These are phyloP conservation scores for Anguilla obscura DNA, from an alignment of 2,797 vertebrate species.

Conservation along the genomic window DNA sequence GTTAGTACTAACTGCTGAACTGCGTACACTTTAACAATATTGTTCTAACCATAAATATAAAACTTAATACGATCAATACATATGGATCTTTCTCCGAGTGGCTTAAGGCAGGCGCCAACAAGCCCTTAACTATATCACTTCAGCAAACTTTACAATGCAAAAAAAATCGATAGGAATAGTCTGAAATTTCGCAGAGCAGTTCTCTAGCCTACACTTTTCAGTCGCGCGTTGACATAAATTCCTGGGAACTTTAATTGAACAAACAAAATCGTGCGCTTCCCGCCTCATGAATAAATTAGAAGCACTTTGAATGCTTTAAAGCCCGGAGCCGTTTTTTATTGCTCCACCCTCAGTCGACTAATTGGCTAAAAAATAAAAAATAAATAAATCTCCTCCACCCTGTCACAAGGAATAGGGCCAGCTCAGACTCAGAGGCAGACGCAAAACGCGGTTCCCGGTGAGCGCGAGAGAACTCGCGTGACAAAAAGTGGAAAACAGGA, in stretches of 20 bases:
- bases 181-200: neutral
- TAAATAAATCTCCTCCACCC: neutral
- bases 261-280: slow-evolving; percentile 26
- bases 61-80: neutral
- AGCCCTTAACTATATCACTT: neutral
- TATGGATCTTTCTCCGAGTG: neutral
- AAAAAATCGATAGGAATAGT: slow-evolving; percentile 9
- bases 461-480: slow-evolving; percentile 54
- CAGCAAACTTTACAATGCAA: neutral
- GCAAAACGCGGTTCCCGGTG: slow-evolving; percentile 32
- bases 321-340: slow-evolving; percentile 33
- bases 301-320: slow-evolving; percentile 37
- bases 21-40: neutral
- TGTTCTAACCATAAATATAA: neutral
- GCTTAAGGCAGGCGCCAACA: slow-evolving; percentile 9
- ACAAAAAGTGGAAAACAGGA: slow-evolving; percentile 56
- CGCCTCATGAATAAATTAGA: slow-evolving; percentile 44
- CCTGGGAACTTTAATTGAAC: slow-evolving; percentile 5
- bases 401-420: slow-evolving; percentile 34
- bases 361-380: neutral
- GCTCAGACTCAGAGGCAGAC: slow-evolving; percentile 29
- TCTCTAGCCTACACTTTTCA: neutral
- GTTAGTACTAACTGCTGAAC: neutral
- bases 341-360: slow-evolving; percentile 22
- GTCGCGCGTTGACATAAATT: neutral